phyloP scores from a whole-genome alignment of 2,113 vertebrate species.

The Aspiorhynchus laticeps region DNA sequence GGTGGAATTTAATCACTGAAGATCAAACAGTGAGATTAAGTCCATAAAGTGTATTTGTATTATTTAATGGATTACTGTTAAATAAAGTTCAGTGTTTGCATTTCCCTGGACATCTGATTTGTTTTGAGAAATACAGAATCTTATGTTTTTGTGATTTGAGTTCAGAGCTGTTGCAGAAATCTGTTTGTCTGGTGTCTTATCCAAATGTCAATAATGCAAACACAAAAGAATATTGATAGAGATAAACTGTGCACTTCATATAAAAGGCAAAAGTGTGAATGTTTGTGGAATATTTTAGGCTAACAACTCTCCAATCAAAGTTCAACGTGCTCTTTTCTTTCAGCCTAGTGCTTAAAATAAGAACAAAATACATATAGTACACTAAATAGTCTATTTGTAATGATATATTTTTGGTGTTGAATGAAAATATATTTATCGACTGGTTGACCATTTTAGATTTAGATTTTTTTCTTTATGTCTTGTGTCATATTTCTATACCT shows the following conservation, averaged over 20 bases:
- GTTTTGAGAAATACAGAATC: too few species aligned
- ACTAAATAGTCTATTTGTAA: not conserved
- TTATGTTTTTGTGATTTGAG: too few species aligned
- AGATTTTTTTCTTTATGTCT: too few species aligned
- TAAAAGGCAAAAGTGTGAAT: too few species aligned
- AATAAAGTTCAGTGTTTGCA: not conserved
- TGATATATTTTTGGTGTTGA: not conserved
- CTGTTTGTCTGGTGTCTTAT: too few species aligned
- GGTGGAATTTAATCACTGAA: not conserved
- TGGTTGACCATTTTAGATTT: not conserved
- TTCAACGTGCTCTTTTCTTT: not conserved
- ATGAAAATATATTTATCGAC: not conserved
- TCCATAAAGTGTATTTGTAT: not conserved
- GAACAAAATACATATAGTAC: not conserved
- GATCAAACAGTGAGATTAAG: too few species aligned
- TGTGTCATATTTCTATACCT: constrained; percentile 67
- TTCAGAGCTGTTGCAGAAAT: too few species aligned
- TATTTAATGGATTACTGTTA: not conserved
- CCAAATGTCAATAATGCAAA: too few species aligned
- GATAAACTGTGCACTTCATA: too few species aligned
- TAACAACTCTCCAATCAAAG: too few species aligned
- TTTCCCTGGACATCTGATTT: not conserved
- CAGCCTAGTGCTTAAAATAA: not conserved
- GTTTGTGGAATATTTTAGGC: too few species aligned
- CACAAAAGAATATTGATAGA: too few species aligned